Conservation (phyloP, 2,113 vertebrate genomes). For the Uropsilus gracilis region DNA sequence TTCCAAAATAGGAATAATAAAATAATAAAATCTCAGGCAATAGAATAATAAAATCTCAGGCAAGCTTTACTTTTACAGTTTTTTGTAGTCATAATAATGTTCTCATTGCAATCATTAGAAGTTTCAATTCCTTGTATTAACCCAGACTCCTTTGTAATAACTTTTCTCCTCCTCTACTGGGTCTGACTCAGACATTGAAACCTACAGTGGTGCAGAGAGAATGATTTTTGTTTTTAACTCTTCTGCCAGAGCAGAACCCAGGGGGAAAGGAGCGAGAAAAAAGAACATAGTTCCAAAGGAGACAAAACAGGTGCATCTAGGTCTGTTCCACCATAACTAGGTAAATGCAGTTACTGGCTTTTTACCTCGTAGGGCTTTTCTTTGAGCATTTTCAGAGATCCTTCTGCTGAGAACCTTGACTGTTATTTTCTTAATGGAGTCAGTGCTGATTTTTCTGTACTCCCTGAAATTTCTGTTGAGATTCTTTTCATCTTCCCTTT, state of each 20-base stretch:
- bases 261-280: background rate
- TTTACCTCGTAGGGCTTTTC: background rate
- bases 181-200: background rate
- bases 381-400: background rate
- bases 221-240: background rate
- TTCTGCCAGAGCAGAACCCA: background rate
- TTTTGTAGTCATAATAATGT: background rate
- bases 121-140: background rate
- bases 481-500: background rate
- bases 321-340: background rate
- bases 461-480: background rate
- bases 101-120: constrained; percentile 29
- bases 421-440: background rate
- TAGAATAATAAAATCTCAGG: background rate
- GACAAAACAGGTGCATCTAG: background rate
- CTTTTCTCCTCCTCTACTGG: background rate
- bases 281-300: background rate
- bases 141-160: background rate
- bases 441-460: background rate
- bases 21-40: background rate
- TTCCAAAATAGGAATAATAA: too few relatives aligned
- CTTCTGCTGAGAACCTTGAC: constrained; percentile 23
- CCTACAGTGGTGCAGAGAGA: background rate
- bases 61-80: background rate
- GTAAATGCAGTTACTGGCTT: background rate